A percentile compares a stretch with the other conserved stretches of the same genome.
Evolutionary conservation across 2,888 invertebrate species (phyloP).

Genomic region (Epinotia ramella): DNA sequence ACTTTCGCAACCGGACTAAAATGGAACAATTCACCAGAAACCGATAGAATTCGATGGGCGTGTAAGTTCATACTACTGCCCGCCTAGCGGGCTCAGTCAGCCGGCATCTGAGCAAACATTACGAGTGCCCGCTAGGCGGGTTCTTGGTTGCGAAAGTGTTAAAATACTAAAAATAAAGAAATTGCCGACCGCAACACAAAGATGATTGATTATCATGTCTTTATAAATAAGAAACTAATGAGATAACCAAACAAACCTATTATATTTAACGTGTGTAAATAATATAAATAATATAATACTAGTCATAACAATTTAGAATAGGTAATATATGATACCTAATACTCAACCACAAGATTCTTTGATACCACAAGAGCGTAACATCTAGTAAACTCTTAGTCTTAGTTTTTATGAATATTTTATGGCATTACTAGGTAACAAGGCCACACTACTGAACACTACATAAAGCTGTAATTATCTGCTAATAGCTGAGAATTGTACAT

Average conservation of each 20-base stretch:
- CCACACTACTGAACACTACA: conserved; percentile 31
- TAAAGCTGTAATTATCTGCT: conserved; percentile 41
- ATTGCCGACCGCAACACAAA: too few species aligned
- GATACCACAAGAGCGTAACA: conserved; percentile 10
- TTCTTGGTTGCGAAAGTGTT: too few species aligned
- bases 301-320: background rate
- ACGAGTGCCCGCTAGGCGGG: too few species aligned
- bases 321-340: background rate
- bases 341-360: background rate
- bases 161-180: too few species aligned
- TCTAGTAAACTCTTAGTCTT: background rate
- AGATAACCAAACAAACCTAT: conserved; percentile 3
- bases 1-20: too few species aligned
- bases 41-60: too few species aligned
- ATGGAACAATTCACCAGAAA: too few species aligned
- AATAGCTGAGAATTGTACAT: background rate
- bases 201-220: background rate
- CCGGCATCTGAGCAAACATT: too few species aligned
- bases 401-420: background rate
- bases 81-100: too few species aligned
- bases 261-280: background rate
- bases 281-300: too few species aligned
- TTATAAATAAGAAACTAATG: conserved; percentile 14
- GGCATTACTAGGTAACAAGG: conserved; percentile 29
- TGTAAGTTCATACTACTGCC: too few species aligned